phyloP scores from a whole-genome alignment of 2,113 vertebrate species.

The Antechinus stuartii region DNA sequence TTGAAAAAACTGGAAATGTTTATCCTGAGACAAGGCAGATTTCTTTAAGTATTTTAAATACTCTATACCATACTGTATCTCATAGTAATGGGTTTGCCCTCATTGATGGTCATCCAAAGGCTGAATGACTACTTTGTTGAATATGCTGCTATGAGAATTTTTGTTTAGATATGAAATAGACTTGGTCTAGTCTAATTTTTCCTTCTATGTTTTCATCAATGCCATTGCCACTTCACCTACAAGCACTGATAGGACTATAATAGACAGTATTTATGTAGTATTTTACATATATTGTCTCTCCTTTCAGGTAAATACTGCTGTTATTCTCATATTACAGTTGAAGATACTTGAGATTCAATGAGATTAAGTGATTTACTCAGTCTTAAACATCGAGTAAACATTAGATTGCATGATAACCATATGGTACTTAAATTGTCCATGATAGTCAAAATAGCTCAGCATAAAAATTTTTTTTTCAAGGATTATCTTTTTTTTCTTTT shows the following conservation, averaged over 20 bases:
- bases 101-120: neutral
- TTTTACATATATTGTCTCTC: neutral
- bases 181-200: neutral
- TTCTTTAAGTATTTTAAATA: neutral
- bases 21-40: neutral
- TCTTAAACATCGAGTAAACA: neutral
- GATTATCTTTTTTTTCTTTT: neutral
- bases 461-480: neutral
- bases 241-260: neutral
- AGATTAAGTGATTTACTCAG: conserved; percentile 18
- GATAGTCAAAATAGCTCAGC: neutral
- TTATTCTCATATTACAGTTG: conserved; percentile 16
- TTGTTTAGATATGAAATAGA: neutral
- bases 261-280: neutral
- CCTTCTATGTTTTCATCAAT: neutral
- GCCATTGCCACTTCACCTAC: neutral
- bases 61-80: neutral
- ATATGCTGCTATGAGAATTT: neutral
- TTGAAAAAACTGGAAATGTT: neutral
- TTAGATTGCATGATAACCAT: neutral
- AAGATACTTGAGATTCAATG: conserved; percentile 10
- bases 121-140: neutral
- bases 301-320: neutral
- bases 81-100: neutral
- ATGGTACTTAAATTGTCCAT: neutral